Evolutionary conservation across 2,797 vertebrate species (phyloP).

Genomic region (Lutra lutra): DNA sequence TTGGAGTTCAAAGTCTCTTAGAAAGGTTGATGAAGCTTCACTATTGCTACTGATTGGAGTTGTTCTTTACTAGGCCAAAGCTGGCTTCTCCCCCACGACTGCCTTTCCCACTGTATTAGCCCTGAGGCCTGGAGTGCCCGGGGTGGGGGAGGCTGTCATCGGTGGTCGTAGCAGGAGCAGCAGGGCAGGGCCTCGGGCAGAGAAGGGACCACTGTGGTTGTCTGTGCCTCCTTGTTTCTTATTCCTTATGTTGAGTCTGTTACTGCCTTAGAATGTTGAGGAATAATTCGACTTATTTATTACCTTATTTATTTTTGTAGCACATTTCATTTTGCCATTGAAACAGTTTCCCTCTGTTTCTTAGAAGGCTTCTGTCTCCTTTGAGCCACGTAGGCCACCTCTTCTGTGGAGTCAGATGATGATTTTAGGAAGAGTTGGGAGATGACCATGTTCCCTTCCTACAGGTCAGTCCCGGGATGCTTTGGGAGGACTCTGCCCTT

Average conservation of each 20-base stretch:
- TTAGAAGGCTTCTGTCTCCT: constrained; percentile 60
- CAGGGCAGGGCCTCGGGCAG: not conserved
- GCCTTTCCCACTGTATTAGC: not conserved
- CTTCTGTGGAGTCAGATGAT: not conserved
- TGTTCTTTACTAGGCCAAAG: constrained; percentile 61
- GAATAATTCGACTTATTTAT: constrained; percentile 76
- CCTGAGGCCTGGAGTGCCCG: not conserved
- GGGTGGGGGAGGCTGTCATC: not conserved
- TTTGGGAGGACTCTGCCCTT: not conserved
- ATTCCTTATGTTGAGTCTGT: constrained; percentile 28
- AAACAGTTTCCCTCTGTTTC: constrained; percentile 58
- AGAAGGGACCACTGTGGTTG: not conserved
- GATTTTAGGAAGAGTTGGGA: not conserved
- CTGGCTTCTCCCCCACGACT: not conserved
- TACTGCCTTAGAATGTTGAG: constrained; percentile 49
- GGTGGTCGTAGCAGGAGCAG: not conserved
- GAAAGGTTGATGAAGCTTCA: not conserved
- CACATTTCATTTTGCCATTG: constrained; percentile 71
- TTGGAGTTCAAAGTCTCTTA: not conserved
- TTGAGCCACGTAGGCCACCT: constrained; percentile 34
- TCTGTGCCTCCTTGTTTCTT: not conserved
- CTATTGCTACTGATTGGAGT: constrained; percentile 18
- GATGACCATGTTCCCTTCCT: not conserved
- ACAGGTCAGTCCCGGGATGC: not conserved
- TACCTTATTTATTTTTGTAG: constrained; percentile 76